Evolutionary conservation across 2,113 vertebrate species (phyloP).

Genomic region (Otus sunia): DNA sequence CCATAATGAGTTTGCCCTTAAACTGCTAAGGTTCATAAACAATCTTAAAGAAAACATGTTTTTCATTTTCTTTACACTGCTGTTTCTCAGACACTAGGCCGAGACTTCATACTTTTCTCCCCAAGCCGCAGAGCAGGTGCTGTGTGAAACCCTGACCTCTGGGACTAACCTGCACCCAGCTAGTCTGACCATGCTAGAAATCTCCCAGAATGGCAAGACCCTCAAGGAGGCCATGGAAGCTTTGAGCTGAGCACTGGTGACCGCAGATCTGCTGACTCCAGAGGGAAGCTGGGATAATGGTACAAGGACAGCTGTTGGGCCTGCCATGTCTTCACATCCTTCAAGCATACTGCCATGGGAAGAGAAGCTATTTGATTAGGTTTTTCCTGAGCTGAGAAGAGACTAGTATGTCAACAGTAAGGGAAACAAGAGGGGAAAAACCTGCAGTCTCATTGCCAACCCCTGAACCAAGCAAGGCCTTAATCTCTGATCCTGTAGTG

Average conservation of each 20-base stretch:
- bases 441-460: background rate
- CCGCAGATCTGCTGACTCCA: background rate
- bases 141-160: background rate
- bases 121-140: background rate
- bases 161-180: background rate
- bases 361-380: background rate
- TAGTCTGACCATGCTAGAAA: too few relatives aligned
- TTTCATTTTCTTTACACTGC: background rate
- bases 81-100: background rate
- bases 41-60: background rate
- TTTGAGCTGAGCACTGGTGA: background rate
- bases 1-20: background rate
- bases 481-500: background rate
- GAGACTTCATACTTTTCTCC: background rate
- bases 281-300: background rate
- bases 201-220: background rate
- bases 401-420: background rate
- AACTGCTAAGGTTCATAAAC: background rate
- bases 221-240: background rate
- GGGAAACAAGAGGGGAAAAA: background rate
- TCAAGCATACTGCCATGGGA: background rate
- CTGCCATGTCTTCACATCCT: background rate
- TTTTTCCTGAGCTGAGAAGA: background rate
- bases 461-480: background rate
- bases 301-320: background rate